Evolutionary conservation across 2,113 vertebrate species (phyloP).

Genomic region (Saguinus midas): DNA sequence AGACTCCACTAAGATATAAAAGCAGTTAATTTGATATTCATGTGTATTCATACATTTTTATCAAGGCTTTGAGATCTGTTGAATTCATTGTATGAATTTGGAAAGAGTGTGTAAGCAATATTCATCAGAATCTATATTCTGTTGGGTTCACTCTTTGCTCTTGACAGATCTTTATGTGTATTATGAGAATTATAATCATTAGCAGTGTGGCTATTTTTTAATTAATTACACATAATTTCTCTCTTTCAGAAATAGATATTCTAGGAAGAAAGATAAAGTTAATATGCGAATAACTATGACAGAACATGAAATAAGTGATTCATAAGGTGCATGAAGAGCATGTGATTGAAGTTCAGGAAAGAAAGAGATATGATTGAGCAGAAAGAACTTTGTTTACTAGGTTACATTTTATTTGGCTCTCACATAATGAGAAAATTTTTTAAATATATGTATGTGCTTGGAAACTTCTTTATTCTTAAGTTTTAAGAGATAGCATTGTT

Average conservation of each 20-base stretch:
- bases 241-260: background rate
- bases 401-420: background rate
- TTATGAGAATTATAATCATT: constrained; percentile 6
- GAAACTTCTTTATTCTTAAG: background rate
- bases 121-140: background rate
- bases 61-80: background rate
- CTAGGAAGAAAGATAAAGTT: background rate
- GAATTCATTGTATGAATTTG: background rate
- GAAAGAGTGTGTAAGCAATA: background rate
- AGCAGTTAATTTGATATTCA: constrained; percentile 24
- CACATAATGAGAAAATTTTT: background rate
- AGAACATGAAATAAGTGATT: background rate
- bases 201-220: background rate
- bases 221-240: constrained; percentile 13
- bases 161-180: background rate
- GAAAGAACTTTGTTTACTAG: background rate
- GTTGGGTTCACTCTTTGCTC: background rate
- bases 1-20: background rate
- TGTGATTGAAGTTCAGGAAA: background rate
- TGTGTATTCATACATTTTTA: constrained; percentile 2
- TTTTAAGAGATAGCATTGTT: background rate
- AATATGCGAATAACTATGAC: background rate
- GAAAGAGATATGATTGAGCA: background rate
- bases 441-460: background rate
- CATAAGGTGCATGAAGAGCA: background rate